These are phyloP conservation scores for Pyxicephalus adspersus DNA, from an alignment of 2,113 vertebrate genomes.

Conservation along the genomic window DNA sequence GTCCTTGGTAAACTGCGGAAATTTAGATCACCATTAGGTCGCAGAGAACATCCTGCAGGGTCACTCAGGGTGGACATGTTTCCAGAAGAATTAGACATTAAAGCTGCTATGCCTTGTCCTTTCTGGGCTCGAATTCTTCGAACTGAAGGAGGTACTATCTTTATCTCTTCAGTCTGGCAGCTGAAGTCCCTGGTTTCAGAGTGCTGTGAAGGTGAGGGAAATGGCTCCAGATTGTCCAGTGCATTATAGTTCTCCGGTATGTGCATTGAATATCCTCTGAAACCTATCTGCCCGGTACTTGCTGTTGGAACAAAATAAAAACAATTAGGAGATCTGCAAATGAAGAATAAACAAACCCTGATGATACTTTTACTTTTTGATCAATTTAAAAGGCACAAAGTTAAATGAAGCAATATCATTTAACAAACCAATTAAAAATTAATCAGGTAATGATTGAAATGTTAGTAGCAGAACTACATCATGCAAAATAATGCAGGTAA, in stretches of 20 bases:
- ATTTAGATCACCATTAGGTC: conserved; percentile 72
- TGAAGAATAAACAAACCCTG: background rate
- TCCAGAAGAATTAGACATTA: conserved; percentile 89
- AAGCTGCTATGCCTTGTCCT: conserved; percentile 93
- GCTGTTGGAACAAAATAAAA: conserved; percentile 73
- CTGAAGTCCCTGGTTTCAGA: conserved; percentile 86
- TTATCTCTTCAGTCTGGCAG: conserved; percentile 93
- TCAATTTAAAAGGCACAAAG: background rate
- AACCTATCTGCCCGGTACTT: conserved; percentile 76
- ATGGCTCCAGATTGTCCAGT: conserved; percentile 79
- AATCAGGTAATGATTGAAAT: background rate
- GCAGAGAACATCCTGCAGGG: conserved; percentile 74
- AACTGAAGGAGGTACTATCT: conserved; percentile 91
- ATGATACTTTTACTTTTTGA: background rate
- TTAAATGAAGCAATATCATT: background rate
- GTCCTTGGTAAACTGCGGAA: conserved; percentile 92
- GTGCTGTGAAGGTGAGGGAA: conserved; percentile 69
- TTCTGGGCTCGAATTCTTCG: conserved; percentile 92
- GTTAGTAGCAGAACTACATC: background rate
- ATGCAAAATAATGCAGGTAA: background rate
- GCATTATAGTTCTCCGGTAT: conserved; percentile 86
- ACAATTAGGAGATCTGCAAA: conserved; percentile 55
- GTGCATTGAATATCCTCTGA: conserved; percentile 82
- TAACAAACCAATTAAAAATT: background rate
- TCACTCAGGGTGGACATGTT: conserved; percentile 87